phyloP scores from a whole-genome alignment of 2,888 invertebrate genomes.

The Notodonta ziczac region DNA sequence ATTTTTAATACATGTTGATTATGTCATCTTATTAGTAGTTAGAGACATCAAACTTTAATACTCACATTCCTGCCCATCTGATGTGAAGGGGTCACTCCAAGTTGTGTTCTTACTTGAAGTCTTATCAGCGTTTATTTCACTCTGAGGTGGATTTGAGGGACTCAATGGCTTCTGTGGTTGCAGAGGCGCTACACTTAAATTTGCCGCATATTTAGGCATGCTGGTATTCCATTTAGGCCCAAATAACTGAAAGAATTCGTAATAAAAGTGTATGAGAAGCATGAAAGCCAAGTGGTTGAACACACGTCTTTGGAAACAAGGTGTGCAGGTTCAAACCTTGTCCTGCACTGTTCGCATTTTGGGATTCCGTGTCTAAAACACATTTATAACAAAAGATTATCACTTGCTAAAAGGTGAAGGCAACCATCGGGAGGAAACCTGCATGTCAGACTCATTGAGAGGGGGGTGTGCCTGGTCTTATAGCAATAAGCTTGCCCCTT shows the following conservation, averaged over 20 bases:
- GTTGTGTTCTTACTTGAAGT: slow-evolving; percentile 46
- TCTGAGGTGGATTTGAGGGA: slow-evolving; percentile 41
- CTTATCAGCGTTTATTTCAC: slow-evolving; percentile 56
- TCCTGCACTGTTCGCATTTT: no score
- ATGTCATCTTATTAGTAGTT: slow-evolving; percentile 17
- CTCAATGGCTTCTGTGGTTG: slow-evolving; percentile 90
- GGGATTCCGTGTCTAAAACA: no score
- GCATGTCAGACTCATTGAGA: no score
- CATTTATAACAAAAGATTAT: no score
- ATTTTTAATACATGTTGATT: slow-evolving; percentile 27
- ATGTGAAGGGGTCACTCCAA: slow-evolving; percentile 74
- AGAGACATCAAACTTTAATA: slow-evolving; percentile 23
- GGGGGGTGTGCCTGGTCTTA: no score
- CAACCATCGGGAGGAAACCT: no score
- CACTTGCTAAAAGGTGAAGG: no score
- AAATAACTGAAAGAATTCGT: slow-evolving; percentile 86
- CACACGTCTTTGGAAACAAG: no score
- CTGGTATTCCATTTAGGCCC: slow-evolving; percentile 92
- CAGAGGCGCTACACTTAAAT: slow-evolving; percentile 90
- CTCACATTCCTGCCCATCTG: slow-evolving; percentile 81
- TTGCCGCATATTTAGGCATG: slow-evolving; percentile 95
- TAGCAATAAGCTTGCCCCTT: no score
- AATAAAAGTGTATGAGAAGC: neutral
- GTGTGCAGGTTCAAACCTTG: no score
- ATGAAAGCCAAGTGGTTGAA: no score